Percentiles rank a stretch among this genome's conserved stretches.
These are phyloP conservation scores for Macrophya alboannulata DNA, from an alignment of 2,888 invertebrate species.

Conservation along the genomic window DNA sequence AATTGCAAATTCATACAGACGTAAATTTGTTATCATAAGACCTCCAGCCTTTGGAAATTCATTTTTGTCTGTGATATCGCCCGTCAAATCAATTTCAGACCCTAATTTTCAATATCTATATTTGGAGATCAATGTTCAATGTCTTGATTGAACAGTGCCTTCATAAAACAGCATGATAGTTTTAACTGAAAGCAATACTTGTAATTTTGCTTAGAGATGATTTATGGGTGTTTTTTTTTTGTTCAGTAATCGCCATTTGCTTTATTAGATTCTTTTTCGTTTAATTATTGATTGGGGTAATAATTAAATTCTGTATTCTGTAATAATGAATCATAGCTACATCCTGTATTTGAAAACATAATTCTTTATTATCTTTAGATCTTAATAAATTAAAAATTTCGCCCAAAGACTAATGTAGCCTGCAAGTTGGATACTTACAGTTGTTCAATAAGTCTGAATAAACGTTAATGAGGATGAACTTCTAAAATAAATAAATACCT, in stretches of 20 bases:
- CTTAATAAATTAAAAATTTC: slow-evolving; percentile 37
- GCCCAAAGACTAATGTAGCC: slow-evolving; percentile 31
- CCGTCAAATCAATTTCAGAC: background rate
- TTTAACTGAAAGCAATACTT: too few species aligned
- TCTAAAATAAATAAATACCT: slow-evolving; percentile 38
- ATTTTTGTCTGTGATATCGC: background rate
- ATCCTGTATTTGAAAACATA: slow-evolving; percentile 32
- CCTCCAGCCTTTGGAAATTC: background rate
- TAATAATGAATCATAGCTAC: background rate
- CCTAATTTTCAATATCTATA: background rate
- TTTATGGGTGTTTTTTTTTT: too few species aligned
- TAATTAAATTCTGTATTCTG: background rate
- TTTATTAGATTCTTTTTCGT: background rate
- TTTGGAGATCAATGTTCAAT: background rate
- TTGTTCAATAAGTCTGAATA: background rate
- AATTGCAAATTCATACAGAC: background rate
- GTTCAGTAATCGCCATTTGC: too few species aligned
- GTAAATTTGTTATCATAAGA: background rate
- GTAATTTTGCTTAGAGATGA: too few species aligned
- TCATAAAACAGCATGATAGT: too few species aligned
- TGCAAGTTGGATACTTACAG: slow-evolving; percentile 12
- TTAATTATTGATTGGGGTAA: background rate
- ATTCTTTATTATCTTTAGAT: slow-evolving; percentile 22
- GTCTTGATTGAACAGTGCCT: too few species aligned
- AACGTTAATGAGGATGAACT: background rate